These are phyloP conservation scores for Lepeophtheirus salmonis DNA, from an alignment of 1,140 invertebrate species.

Conservation along the genomic window DNA sequence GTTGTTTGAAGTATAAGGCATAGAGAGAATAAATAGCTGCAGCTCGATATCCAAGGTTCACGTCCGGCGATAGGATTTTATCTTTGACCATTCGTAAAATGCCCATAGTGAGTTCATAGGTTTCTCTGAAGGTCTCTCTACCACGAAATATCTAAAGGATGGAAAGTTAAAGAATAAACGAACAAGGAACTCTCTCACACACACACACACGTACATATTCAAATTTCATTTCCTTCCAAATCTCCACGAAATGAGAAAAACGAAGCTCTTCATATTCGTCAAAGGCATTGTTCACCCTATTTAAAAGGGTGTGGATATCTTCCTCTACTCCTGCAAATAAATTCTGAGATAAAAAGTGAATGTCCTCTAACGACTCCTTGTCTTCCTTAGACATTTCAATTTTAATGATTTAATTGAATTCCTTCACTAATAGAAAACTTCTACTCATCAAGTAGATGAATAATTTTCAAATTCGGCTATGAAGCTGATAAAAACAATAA, in stretches of 20 bases:
- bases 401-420: too few species aligned
- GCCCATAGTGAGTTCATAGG: not conserved
- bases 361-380: not conserved
- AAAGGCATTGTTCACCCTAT: not conserved
- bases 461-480: too few species aligned
- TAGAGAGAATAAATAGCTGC: not conserved
- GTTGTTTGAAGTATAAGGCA: not conserved
- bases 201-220: not conserved
- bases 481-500: too few species aligned
- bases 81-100: not conserved
- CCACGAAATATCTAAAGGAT: not conserved
- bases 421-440: too few species aligned
- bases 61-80: not conserved
- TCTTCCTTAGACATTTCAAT: not conserved
- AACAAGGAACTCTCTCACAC: not conserved
- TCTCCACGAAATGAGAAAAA: not conserved
- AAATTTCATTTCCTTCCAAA: not conserved
- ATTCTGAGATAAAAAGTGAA: not conserved
- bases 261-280: not conserved
- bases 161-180: not conserved
- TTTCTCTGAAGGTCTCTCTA: not conserved
- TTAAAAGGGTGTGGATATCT: not conserved
- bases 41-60: not conserved
- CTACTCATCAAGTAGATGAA: too few species aligned
- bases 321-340: not conserved